These are phyloP conservation scores for Cheumatopsyche charites DNA, from an alignment of 1,140 invertebrate genomes.

Conservation along the genomic window DNA sequence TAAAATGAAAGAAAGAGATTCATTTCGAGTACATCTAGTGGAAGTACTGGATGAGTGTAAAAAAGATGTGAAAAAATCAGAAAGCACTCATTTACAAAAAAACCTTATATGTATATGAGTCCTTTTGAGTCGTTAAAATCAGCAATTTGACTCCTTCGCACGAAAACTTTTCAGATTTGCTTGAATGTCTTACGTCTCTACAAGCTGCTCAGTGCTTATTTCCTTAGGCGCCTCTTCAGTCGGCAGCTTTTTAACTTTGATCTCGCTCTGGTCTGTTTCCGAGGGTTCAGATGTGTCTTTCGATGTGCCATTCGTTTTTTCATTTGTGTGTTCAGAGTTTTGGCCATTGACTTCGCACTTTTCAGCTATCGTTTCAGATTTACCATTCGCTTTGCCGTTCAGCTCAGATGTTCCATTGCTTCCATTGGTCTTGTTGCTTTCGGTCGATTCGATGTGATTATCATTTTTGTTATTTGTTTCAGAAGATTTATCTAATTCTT, in stretches of 20 bases:
- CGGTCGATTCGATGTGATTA: conserved; percentile 15
- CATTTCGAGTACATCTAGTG: no score
- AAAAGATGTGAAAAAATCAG: no score
- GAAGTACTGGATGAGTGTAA: no score
- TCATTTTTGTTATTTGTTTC: conserved; percentile 21
- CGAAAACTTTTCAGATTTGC: no score
- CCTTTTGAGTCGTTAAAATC: no score
- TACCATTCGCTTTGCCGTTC: not conserved
- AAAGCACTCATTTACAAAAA: no score
- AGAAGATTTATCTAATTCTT: not conserved
- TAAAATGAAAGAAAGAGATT: no score
- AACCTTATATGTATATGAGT: no score
- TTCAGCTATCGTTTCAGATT: not conserved
- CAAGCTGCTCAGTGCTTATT: conserved; percentile 29
- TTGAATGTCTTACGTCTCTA: conserved; percentile 40
- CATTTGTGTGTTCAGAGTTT: not conserved
- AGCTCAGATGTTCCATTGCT: conserved; percentile 32
- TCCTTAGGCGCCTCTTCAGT: conserved; percentile 31
- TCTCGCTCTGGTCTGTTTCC: conserved; percentile 24
- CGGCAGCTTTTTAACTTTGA: conserved; percentile 43
- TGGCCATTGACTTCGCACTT: not conserved
- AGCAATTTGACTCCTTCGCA: no score
- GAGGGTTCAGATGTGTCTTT: not conserved
- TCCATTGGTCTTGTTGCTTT: conserved; percentile 2
- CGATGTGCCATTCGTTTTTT: not conserved